These are phyloP conservation scores for Cliona cf. orientalis DNA, from an alignment of 37 sponge, comb jelly and placozoan genomes.

Conservation along the genomic window DNA sequence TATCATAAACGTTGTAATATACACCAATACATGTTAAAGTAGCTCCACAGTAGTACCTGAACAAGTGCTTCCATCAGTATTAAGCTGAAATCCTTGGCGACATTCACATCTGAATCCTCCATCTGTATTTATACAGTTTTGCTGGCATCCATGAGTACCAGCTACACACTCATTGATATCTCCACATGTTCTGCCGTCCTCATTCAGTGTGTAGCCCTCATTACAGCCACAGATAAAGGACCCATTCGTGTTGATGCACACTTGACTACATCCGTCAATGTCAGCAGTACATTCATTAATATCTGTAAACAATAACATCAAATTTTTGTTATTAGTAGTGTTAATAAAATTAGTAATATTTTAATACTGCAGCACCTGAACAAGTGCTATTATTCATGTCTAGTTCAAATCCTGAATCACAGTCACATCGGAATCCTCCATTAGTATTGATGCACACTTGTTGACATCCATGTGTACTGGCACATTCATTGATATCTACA, in stretches of 20 bases:
- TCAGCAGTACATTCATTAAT: constrained; percentile 29
- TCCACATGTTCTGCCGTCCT: constrained; percentile 10
- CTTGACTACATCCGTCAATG: constrained; percentile 22
- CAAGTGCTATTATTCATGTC: constrained; percentile 40
- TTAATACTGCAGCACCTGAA: too few relatives aligned
- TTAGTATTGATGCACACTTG: constrained; percentile 63
- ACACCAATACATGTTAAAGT: too few relatives aligned
- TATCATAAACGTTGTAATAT: too few relatives aligned
- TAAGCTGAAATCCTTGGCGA: background rate
- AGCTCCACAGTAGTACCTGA: background rate
- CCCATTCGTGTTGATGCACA: constrained; percentile 33
- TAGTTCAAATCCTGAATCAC: constrained; percentile 41
- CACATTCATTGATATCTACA: constrained; percentile 64
- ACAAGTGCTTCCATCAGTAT: constrained; percentile 7
- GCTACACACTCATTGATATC: background rate
- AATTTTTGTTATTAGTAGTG: background rate
- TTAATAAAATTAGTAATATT: background rate
- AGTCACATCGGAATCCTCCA: constrained; percentile 29
- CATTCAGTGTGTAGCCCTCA: constrained; percentile 4
- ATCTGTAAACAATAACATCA: too few relatives aligned
- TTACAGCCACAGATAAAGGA: constrained; percentile 22
- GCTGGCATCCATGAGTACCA: background rate
- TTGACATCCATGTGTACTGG: constrained; percentile 17
- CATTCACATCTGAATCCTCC: constrained; percentile 8
- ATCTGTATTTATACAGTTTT: background rate